Evolutionary conservation across 2,113 vertebrate species (phyloP).

Genomic region (Cheilinus undulatus): DNA sequence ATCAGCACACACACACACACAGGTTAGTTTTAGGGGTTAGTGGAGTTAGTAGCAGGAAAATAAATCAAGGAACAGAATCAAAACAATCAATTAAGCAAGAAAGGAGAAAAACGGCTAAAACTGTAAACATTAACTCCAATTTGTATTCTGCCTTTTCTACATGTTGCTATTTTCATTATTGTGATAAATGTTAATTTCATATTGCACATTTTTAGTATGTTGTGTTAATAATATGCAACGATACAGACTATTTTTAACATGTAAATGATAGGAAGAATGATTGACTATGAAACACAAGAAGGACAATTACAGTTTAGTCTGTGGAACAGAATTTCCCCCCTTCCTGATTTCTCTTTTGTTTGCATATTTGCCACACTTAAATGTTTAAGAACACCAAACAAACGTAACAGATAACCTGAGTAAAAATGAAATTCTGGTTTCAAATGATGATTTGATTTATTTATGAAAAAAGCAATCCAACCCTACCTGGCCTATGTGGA

Average conservation of each 20-base stretch:
- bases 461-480: too few species aligned
- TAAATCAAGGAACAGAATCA: conserved; percentile 17
- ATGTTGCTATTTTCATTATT: not conserved
- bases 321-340: too few species aligned
- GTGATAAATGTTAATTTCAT: not conserved
- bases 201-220: not conserved
- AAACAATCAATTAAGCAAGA: conserved; percentile 18
- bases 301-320: too few species aligned
- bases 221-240: conserved; percentile 12
- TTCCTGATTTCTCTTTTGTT: too few species aligned
- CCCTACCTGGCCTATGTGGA: too few species aligned
- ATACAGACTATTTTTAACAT: conserved; percentile 23
- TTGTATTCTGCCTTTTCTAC: not conserved
- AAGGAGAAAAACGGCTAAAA: conserved; percentile 19
- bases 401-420: too few species aligned
- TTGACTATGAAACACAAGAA: conserved; percentile 47
- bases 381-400: too few species aligned
- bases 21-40: conserved; percentile 77
- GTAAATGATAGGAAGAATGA: conserved; percentile 43
- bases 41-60: conserved; percentile 67
- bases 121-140: not conserved
- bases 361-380: too few species aligned
- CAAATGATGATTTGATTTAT: too few species aligned
- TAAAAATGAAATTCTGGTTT: too few species aligned
- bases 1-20: conserved; percentile 82